Conservation (phyloP, 2,888 invertebrate genomes). For the Drosophila tripunctata region DNA sequence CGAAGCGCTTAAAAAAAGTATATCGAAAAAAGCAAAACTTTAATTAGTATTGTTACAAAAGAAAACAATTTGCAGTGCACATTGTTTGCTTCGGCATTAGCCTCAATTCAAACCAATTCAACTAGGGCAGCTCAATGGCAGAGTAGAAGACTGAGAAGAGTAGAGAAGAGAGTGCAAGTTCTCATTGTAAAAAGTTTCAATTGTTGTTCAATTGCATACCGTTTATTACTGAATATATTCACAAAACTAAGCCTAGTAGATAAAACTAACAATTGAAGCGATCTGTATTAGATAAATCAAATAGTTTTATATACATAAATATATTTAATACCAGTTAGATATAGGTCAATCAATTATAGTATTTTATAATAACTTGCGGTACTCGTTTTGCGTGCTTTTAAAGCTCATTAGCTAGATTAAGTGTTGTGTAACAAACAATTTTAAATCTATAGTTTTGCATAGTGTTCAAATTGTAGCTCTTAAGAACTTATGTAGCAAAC, state of each 20-base stretch:
- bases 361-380: too few relatives aligned
- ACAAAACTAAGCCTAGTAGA: neutral
- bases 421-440: too few relatives aligned
- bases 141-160: neutral
- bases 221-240: neutral
- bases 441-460: too few relatives aligned
- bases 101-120: slow-evolving; percentile 67
- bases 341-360: too few relatives aligned
- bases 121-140: slow-evolving; percentile 16
- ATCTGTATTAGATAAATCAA: too few relatives aligned
- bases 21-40: slow-evolving; percentile 43
- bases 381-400: too few relatives aligned
- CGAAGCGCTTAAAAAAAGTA: slow-evolving; percentile 20
- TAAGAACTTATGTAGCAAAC: too few relatives aligned
- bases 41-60: slow-evolving; percentile 74
- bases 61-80: slow-evolving; percentile 69
- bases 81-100: slow-evolving; percentile 66
- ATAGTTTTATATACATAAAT: too few relatives aligned
- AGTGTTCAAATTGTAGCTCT: too few relatives aligned
- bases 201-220: neutral
- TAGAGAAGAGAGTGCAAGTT: neutral
- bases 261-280: neutral
- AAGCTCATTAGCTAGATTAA: too few relatives aligned
- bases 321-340: too few relatives aligned
- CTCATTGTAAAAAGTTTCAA: slow-evolving; percentile 24